Evolutionary conservation across 2,113 vertebrate species (phyloP).

Genomic region (Seriola rivoliana): DNA sequence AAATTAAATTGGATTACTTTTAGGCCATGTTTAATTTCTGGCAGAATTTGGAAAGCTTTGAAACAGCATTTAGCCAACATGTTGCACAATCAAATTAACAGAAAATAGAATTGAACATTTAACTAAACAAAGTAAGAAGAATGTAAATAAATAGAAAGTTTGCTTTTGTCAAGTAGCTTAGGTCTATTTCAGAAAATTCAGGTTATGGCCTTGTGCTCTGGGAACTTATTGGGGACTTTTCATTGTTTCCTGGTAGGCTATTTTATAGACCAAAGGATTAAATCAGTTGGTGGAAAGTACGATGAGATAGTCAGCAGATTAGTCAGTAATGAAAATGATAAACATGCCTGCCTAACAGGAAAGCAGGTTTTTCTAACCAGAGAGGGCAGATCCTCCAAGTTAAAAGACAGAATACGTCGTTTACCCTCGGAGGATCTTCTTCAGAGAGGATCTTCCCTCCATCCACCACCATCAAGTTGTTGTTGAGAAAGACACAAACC

Average conservation of each 20-base stretch:
- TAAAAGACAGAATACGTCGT: not conserved
- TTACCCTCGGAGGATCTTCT: no score
- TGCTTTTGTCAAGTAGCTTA: not conserved
- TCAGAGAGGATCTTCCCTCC: not conserved
- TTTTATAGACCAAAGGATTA: not conserved
- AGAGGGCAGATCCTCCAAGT: not conserved
- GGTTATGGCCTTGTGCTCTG: not conserved
- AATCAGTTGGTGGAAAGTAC: not conserved
- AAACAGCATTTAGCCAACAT: not conserved
- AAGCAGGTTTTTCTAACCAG: not conserved
- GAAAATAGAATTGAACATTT: not conserved
- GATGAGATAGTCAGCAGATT: not conserved
- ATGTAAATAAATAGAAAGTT: not conserved
- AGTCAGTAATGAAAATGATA: not conserved
- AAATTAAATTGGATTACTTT: not conserved
- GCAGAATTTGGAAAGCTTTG: not conserved
- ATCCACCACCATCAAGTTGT: not conserved
- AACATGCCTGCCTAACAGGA: not conserved
- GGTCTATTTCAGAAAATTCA: not conserved
- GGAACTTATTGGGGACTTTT: not conserved
- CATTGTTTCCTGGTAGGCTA: not conserved
- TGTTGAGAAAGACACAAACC: not conserved
- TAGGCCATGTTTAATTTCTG: not conserved
- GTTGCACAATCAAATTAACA: not conserved
- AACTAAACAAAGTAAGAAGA: not conserved